Evolutionary conservation across 2,888 invertebrate species (phyloP).

Genomic region (Gymnoscelis rufifasciata): DNA sequence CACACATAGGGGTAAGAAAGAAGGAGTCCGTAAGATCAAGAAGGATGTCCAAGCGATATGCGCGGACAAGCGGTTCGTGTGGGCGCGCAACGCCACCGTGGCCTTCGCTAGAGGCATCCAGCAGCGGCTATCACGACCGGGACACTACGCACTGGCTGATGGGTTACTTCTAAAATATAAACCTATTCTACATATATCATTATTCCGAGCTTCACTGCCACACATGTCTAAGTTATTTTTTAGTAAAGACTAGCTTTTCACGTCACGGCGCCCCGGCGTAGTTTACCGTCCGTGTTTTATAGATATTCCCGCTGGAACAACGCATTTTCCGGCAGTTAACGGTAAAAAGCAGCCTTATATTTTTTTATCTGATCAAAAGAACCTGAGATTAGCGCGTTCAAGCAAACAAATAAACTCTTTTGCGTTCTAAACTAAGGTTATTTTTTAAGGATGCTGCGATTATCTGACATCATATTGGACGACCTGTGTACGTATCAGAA

Average conservation of each 20-base stretch:
- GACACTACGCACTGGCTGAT: slow-evolving; percentile 54
- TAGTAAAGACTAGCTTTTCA: too few relatives aligned
- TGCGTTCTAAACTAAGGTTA: background rate
- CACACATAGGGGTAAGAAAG: background rate
- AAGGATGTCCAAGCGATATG: slow-evolving; percentile 51
- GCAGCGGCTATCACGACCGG: slow-evolving; percentile 54
- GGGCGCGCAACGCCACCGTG: slow-evolving; percentile 67
- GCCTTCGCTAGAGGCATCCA: slow-evolving; percentile 65
- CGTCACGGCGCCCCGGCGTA: too few relatives aligned
- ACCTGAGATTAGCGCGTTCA: too few relatives aligned
- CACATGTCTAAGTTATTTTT: too few relatives aligned
- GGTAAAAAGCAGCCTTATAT: too few relatives aligned
- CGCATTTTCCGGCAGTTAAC: too few relatives aligned
- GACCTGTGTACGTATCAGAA: slow-evolving; percentile 56
- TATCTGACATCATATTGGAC: slow-evolving; percentile 60
- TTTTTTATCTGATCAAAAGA: too few relatives aligned
- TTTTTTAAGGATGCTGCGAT: slow-evolving; percentile 64
- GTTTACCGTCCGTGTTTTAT: too few relatives aligned
- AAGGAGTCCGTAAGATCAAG: slow-evolving; percentile 43
- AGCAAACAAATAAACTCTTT: too few relatives aligned
- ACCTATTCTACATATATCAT: too few relatives aligned
- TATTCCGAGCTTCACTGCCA: too few relatives aligned
- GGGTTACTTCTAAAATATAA: slow-evolving; percentile 40
- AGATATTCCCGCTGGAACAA: too few relatives aligned
- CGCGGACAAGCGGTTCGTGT: slow-evolving; percentile 53